Conservation (phyloP, 2,113 vertebrate genomes). For the Caretta caretta region DNA sequence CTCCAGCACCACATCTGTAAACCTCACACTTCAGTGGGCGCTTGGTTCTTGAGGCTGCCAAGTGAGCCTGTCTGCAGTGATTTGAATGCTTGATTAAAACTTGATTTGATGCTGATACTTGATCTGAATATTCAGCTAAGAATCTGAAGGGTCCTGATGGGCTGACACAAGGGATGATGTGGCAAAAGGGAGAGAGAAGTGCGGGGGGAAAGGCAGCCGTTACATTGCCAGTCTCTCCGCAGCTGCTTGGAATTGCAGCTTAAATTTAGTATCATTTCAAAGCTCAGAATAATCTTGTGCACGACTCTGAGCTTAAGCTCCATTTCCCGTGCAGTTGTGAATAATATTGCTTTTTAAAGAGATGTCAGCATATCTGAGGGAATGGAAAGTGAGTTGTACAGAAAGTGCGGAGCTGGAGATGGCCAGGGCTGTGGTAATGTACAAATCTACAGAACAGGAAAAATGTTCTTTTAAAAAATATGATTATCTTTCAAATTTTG, state of each 20-base stretch:
- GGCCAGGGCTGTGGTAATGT: background rate
- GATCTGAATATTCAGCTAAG: background rate
- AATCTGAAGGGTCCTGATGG: background rate
- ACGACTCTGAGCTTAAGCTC: background rate
- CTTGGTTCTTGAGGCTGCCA: background rate
- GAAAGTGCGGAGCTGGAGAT: background rate
- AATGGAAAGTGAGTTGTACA: background rate
- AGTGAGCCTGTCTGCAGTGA: slow-evolving; percentile 33
- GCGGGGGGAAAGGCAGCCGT: background rate
- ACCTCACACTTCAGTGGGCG: background rate
- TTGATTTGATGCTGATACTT: slow-evolving; percentile 20
- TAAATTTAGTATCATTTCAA: slow-evolving; percentile 3
- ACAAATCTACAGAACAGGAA: background rate
- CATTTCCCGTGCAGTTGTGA: background rate
- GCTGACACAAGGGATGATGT: background rate
- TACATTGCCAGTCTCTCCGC: background rate
- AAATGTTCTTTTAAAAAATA: background rate
- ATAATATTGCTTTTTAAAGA: slow-evolving; percentile 32
- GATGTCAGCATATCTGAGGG: background rate
- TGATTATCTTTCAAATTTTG: background rate
- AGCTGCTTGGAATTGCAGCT: background rate
- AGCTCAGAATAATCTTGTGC: slow-evolving; percentile 32
- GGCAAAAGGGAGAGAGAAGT: background rate
- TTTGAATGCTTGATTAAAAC: slow-evolving; percentile 46
- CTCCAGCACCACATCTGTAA: background rate